Evolutionary conservation across 2,888 invertebrate species (phyloP).

Genomic region (Coleophora flavipennella): DNA sequence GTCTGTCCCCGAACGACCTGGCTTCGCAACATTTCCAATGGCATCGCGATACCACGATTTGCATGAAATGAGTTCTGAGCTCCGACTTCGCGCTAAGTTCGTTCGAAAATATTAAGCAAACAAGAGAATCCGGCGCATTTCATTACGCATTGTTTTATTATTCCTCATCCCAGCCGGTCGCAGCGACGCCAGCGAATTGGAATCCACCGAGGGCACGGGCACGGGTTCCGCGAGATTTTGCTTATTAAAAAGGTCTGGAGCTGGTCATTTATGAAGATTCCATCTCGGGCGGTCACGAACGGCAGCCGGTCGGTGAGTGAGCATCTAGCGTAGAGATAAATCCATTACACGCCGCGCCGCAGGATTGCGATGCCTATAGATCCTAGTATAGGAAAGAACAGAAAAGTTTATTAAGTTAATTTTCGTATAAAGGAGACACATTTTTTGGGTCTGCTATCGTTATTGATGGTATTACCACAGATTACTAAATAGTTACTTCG

Average conservation of each 20-base stretch:
- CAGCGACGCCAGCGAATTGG: slow-evolving; percentile 20
- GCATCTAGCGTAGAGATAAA: slow-evolving; percentile 28
- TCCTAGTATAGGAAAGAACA: too few species aligned
- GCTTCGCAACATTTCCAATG: slow-evolving; percentile 18
- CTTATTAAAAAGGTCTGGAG: slow-evolving; percentile 29
- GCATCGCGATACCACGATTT: slow-evolving; percentile 37
- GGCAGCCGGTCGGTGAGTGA: slow-evolving; percentile 13
- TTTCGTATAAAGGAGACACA: too few species aligned
- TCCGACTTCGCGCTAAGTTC: slow-evolving; percentile 17
- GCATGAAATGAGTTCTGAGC: slow-evolving; percentile 44
- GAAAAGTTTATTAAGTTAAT: too few species aligned
- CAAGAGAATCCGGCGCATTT: slow-evolving; percentile 26
- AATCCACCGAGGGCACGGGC: slow-evolving; percentile 22
- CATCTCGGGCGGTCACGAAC: slow-evolving; percentile 23
- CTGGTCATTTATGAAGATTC: slow-evolving; percentile 27
- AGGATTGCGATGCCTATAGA: too few species aligned
- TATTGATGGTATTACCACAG: too few species aligned
- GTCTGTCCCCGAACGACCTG: slow-evolving; percentile 29
- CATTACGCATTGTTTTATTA: slow-evolving; percentile 34
- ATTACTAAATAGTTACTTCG: too few species aligned
- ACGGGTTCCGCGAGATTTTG: slow-evolving; percentile 21
- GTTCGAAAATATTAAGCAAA: slow-evolving; percentile 29
- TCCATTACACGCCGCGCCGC: slow-evolving; percentile 33
- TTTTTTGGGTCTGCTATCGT: too few species aligned
- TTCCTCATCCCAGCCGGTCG: slow-evolving; percentile 25